These are phyloP conservation scores for Sesamia nonagrioides DNA, from an alignment of 1,140 invertebrate genomes.

Conservation along the genomic window DNA sequence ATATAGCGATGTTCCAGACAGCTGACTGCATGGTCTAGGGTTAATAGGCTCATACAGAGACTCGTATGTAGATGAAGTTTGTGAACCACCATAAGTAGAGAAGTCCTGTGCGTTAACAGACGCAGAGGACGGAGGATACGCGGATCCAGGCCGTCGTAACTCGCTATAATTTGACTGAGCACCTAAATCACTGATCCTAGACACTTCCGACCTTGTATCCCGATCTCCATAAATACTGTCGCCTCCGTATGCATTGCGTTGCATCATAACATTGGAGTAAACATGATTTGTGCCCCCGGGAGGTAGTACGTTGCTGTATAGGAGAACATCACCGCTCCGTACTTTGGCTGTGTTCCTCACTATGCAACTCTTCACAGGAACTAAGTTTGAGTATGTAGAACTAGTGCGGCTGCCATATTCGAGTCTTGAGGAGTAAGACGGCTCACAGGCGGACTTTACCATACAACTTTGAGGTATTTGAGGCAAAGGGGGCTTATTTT, in stretches of 20 bases:
- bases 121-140: conserved; percentile 84
- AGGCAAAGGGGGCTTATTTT: conserved; percentile 78
- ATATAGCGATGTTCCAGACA: conserved; percentile 92
- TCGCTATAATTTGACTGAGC: conserved; percentile 94
- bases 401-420: conserved; percentile 80
- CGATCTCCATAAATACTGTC: conserved; percentile 85
- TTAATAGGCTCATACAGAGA: conserved; percentile 97
- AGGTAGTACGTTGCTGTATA: conserved; percentile 88
- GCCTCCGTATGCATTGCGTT: conserved; percentile 60
- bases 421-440: conserved; percentile 83
- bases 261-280: conserved; percentile 86
- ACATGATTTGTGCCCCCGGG: conserved; percentile 84
- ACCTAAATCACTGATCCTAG: conserved; percentile 79
- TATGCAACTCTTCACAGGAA: conserved; percentile 86
- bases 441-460: conserved; percentile 84
- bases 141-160: conserved; percentile 89
- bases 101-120: conserved; percentile 87
- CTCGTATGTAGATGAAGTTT: conserved; percentile 94
- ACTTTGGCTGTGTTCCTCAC: conserved; percentile 81
- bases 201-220: conserved; percentile 79
- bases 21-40: conserved; percentile 93
- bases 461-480: conserved; percentile 88
- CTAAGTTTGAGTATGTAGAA: conserved; percentile 84
- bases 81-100: conserved; percentile 89
- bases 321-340: conserved; percentile 85